Percentiles rank a stretch among this genome's conserved stretches.
phyloP scores from a whole-genome alignment of 2,888 invertebrate species.

The Bembecia ichneumoniformis region DNA sequence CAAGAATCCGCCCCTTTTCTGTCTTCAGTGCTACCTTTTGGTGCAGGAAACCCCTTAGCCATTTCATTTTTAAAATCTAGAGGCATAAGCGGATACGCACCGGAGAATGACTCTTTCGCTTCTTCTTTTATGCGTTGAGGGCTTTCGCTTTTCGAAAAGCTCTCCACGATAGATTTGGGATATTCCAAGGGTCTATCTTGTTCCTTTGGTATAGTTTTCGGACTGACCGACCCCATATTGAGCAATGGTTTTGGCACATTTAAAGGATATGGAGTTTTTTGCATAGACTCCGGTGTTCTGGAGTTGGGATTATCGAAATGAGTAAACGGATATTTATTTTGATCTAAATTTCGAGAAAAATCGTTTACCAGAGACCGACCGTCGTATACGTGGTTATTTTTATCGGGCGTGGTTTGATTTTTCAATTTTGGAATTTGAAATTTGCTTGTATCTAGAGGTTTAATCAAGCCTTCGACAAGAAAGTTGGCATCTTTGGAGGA shows the following conservation, averaged over 20 bases:
- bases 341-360: conserved; percentile 52
- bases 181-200: conserved; percentile 50
- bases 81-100: conserved; percentile 50
- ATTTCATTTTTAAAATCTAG: conserved; percentile 62
- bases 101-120: conserved; percentile 40
- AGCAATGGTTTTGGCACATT: conserved; percentile 61
- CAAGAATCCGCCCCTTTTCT: conserved; percentile 60
- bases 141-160: conserved; percentile 46
- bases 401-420: conserved; percentile 62
- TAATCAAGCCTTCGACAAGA: conserved; percentile 82
- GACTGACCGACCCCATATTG: conserved; percentile 58
- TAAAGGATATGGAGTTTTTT: conserved; percentile 57
- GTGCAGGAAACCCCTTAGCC: conserved; percentile 58
- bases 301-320: conserved; percentile 52
- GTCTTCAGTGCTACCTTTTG: conserved; percentile 58
- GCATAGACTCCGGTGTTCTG: conserved; percentile 44
- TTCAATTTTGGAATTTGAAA: conserved; percentile 89
- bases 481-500: conserved; percentile 75
- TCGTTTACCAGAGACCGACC: conserved; percentile 59
- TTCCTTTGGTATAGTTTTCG: conserved; percentile 47
- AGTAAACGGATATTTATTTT: conserved; percentile 57
- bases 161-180: conserved; percentile 51
- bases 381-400: conserved; percentile 55
- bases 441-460: conserved; percentile 83
- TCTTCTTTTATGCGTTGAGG: conserved; percentile 57